Base-by-base conservation (phyloP, 2,888 invertebrate genomes). In the Julus scandinavius region DNA sequence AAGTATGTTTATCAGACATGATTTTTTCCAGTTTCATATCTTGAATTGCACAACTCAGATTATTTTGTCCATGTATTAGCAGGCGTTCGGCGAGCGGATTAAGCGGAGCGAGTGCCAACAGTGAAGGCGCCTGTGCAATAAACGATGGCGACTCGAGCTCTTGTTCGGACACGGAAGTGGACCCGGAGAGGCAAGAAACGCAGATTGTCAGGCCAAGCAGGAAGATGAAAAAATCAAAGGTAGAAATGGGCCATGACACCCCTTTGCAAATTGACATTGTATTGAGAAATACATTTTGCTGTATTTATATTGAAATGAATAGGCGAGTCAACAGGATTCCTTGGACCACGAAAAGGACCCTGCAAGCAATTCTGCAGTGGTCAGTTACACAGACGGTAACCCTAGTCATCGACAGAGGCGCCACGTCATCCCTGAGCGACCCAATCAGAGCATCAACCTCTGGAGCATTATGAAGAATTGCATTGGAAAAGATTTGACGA, bases 381-480 rank as follows among this genome's bases (percentile, higher is more conserved):
- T 87, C 50, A 54, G 54, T 54, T 54, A 54, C 11, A 40, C 87
- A 9, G 83, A 54, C 15, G 54, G 54, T 15, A 29, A n/a, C 11
- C 20, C 58, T 29, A 87, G 88, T 58, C 45, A 83, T 20, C 94
- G 94, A 89, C 93, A 94, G 91, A 94, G 99, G 88, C 95, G 99
- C 88, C 94, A 93, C 88, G 94, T 95, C 88, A 97, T 99, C 88
- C 97, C 98, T 9, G 97, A 98, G 90, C 97, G 98, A 92, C 98
- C 98, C 86, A 96, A 97, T 93, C 96, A 97, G 93, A 98, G 98
- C 88, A 94, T 99, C 83, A 99, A 97, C 92, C 93, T 99, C 87
- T 99, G 99, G 99, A 97, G 97, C 91, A 99, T 99, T 91, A 99
- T 99, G 98, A 99, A 99, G 93, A 99, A 99, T 93, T 99, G 99